Percentiles rank a stretch among this genome's conserved stretches.
phyloP scores from a whole-genome alignment of 2,113 vertebrate species.

The Arizona elegans region DNA sequence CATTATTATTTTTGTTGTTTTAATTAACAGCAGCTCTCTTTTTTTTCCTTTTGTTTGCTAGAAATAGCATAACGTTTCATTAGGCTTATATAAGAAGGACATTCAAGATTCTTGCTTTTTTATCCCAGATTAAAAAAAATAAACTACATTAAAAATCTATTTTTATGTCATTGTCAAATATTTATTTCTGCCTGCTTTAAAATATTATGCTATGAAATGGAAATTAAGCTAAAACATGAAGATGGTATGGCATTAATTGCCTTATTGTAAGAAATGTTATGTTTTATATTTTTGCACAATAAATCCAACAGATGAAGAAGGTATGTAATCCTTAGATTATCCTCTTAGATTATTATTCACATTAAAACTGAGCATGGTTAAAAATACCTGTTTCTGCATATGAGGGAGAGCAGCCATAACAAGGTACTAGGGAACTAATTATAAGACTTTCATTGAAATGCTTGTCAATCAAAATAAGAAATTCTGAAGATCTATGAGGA shows the following conservation, averaged over 20 bases:
- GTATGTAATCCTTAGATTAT: slow-evolving; percentile 37
- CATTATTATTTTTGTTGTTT: not conserved
- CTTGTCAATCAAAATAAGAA: slow-evolving; percentile 49
- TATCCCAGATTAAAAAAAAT: not conserved
- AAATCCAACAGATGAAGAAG: slow-evolving; percentile 46
- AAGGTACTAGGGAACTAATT: slow-evolving; percentile 56
- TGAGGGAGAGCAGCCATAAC: slow-evolving; percentile 45
- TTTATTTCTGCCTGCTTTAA: not conserved
- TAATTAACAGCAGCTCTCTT: not conserved
- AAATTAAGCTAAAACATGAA: not conserved
- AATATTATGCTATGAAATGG: not conserved
- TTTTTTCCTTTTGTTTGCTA: not conserved
- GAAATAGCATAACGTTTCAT: not conserved
- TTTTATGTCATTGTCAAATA: not conserved
- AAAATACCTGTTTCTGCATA: slow-evolving; percentile 37
- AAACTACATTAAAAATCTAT: not conserved
- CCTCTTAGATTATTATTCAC: slow-evolving; percentile 48
- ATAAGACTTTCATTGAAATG: slow-evolving; percentile 63
- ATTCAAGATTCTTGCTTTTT: not conserved
- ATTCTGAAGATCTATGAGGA: slow-evolving; percentile 45
- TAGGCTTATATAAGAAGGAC: not conserved
- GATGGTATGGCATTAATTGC: slow-evolving; percentile 27
- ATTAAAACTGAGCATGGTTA: slow-evolving; percentile 31
- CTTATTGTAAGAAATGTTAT: slow-evolving; percentile 32
- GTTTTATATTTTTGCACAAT: slow-evolving; percentile 42